phyloP scores from a whole-genome alignment of 2,888 invertebrate genomes.

The Crematogaster levior region DNA sequence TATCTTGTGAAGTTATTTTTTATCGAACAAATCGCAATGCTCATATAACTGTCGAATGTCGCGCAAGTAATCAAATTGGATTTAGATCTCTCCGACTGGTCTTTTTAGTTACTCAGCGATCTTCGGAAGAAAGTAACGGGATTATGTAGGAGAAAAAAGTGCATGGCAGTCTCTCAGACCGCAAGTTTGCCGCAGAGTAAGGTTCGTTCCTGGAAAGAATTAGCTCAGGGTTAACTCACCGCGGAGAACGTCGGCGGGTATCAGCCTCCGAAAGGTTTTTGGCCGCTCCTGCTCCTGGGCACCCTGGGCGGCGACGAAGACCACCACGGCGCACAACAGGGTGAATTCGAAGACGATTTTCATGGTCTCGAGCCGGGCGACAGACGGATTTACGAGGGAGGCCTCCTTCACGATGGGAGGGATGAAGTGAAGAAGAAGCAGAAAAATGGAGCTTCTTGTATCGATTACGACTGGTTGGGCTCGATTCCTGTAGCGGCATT shows the following conservation, averaged over 20 bases:
- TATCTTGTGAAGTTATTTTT: background rate
- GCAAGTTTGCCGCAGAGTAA: background rate
- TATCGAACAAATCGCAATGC: background rate
- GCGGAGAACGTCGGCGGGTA: constrained; percentile 96
- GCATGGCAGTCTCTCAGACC: background rate
- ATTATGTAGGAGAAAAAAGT: background rate
- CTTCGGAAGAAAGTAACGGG: background rate
- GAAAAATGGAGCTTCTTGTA: constrained; percentile 71
- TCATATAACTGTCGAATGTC: background rate
- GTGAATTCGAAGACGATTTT: constrained; percentile 86
- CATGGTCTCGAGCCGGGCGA: constrained; percentile 71
- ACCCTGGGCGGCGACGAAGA: constrained; percentile 86
- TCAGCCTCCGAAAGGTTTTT: constrained; percentile 93
- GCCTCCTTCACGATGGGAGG: background rate
- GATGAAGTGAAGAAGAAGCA: background rate
- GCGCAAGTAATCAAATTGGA: background rate
- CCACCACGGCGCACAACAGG: constrained; percentile 87
- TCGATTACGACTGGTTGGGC: constrained; percentile 84
- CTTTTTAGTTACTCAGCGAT: background rate
- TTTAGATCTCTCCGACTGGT: background rate
- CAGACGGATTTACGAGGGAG: background rate
- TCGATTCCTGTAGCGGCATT: constrained; percentile 79
- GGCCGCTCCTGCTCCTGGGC: constrained; percentile 87
- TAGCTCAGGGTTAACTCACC: constrained; percentile 87
- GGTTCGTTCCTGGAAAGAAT: background rate